Conservation (phyloP, 92 coral and sea anemone genomes). For the Palythoa grandiflora region DNA sequence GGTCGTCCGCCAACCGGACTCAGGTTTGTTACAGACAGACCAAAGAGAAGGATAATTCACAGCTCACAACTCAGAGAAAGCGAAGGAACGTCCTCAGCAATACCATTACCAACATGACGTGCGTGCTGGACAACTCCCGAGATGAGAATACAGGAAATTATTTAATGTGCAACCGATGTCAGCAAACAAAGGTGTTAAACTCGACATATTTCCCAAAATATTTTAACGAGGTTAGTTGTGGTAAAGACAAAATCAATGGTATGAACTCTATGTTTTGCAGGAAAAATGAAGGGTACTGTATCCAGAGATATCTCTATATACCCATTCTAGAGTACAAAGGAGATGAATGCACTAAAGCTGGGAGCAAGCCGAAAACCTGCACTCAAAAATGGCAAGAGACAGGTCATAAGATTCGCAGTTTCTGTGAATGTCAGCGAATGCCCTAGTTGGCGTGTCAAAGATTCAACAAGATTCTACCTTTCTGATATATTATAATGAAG, state of each 20-base stretch:
- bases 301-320: background rate
- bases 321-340: background rate
- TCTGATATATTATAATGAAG: too few relatives aligned
- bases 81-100: too few relatives aligned
- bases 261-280: background rate
- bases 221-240: constrained; percentile 25
- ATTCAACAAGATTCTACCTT: too few relatives aligned
- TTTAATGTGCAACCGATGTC: constrained; percentile 26
- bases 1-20: too few relatives aligned
- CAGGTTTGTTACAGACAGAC: background rate
- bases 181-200: background rate
- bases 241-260: background rate
- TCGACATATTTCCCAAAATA: background rate
- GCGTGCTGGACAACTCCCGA: background rate
- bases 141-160: background rate
- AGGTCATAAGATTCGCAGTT: background rate
- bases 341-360: background rate
- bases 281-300: background rate
- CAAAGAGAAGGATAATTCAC: background rate
- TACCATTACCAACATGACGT: background rate
- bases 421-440: constrained; percentile 3
- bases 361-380: background rate
- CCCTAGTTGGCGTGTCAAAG: too few relatives aligned
- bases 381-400: background rate
- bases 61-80: background rate